A percentile compares a stretch with the other conserved stretches of the same genome.
phyloP scores from a whole-genome alignment of 2,113 vertebrate genomes.

The Rhabdornis inornatus region DNA sequence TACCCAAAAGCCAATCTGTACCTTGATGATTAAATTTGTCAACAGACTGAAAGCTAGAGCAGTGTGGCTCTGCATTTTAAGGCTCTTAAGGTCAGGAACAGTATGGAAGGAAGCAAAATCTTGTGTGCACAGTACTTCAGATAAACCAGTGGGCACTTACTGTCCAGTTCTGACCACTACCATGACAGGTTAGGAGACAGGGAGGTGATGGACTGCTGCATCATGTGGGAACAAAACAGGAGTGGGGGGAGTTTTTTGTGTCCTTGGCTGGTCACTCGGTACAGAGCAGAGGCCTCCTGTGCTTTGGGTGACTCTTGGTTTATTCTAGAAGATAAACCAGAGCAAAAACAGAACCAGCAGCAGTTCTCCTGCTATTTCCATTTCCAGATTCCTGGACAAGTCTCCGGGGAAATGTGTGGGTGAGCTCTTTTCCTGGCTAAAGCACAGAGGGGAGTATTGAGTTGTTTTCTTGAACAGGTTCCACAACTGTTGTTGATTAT shows the following conservation, averaged over 20 bases:
- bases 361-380: neutral
- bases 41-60: neutral
- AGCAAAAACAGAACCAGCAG: neutral
- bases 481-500: neutral
- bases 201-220: neutral
- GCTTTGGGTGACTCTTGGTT: neutral
- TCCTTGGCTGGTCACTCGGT: neutral
- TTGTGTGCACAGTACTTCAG: neutral
- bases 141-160: neutral
- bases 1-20: neutral
- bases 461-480: neutral
- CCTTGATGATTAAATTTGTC: constrained; percentile 11
- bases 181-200: neutral
- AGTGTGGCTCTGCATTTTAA: neutral
- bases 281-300: neutral
- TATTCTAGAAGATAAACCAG: neutral
- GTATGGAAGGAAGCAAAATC: neutral
- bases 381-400: neutral
- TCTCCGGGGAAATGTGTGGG: neutral
- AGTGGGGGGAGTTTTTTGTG: neutral
- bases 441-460: neutral
- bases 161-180: neutral
- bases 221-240: neutral
- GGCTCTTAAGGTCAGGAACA: neutral
- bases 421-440: neutral